Evolutionary conservation across 1,140 invertebrate genomes (phyloP).

Genomic region (Drosophila subpulchrella): DNA sequence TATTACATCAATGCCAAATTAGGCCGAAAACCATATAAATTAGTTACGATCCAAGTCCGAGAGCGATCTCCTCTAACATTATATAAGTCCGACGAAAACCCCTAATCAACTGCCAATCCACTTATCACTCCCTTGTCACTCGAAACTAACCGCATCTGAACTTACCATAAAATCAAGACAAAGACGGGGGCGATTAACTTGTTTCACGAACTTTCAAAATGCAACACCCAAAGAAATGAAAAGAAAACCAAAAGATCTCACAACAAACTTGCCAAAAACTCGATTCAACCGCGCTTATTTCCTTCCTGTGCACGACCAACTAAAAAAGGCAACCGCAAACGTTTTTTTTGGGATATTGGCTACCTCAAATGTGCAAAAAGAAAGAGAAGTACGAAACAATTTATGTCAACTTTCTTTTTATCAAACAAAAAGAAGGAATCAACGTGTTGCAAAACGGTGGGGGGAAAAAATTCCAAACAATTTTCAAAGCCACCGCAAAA

Average conservation of each 20-base stretch:
- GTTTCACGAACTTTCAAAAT: constrained; percentile 73
- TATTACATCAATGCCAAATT: not conserved
- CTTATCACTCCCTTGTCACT: constrained; percentile 48
- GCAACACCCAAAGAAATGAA: constrained; percentile 50
- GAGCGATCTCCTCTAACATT: constrained; percentile 3
- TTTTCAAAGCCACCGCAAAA: constrained; percentile 78
- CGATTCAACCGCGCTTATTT: constrained; percentile 51
- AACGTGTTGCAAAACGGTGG: constrained; percentile 45
- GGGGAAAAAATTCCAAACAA: constrained; percentile 65
- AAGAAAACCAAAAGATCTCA: constrained; percentile 61
- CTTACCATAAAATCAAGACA: constrained; percentile 30
- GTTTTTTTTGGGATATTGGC: constrained; percentile 35
- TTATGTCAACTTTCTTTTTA: constrained; percentile 82
- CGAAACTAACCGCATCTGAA: constrained; percentile 29
- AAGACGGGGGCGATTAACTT: constrained; percentile 70
- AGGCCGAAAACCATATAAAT: constrained; percentile 4
- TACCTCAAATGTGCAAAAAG: constrained; percentile 50
- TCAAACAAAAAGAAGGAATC: constrained; percentile 78
- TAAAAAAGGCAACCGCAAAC: constrained; percentile 37
- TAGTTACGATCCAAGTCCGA: constrained; percentile 4
- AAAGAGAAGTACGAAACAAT: constrained; percentile 57
- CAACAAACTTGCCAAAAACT: constrained; percentile 57
- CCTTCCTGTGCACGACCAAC: constrained; percentile 68
- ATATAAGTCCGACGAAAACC: constrained; percentile 9
- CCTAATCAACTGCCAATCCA: constrained; percentile 32